Base-by-base conservation (phyloP, 2,888 invertebrate species). In the Pterostichus niger region DNA sequence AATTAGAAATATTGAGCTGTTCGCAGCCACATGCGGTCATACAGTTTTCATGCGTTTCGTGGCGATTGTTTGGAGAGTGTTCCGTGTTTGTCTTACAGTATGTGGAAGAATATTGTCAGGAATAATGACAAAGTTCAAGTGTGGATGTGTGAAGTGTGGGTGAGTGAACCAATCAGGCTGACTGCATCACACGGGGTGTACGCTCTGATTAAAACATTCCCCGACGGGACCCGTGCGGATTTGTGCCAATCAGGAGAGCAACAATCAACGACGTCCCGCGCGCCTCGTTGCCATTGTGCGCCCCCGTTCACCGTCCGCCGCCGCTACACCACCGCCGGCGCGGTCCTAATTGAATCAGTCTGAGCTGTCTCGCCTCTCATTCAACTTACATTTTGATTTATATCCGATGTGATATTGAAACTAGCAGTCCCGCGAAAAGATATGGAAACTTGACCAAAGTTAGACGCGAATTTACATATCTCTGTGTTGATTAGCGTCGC, bases 141-240 rank as follows among this genome's bases (percentile, higher is more conserved):
- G 13, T 24, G 3, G 24, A 24, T 24, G 24, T 7, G 44, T 31
- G 4, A 40, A 35, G 64, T 64, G 44, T 24, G 79, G 46, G 64
- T 44, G 79, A 56, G 79, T 46, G 64, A 79, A 61, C 61, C 79
- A 79, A 79, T 79, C 61, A 79, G 79, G 61, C n/a, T 31, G 52
- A 31, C 59, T n/a, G 64, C 64, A n/a, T 49, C 49, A n/a, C 49
- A 49, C 40, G 49, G 64, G 64, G 40, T 40, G 68, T 40, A 56
- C 68, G 86, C 71, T 86, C 87, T 88, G 87, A 88, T 87, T 88
- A 87, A 87, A 87, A 87, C 87, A 86, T 86, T 86, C 86, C 88
- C 87, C 87, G 85, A 84, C 86, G 88, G 87, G 87, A 86, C 86
- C 85, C 83, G 83, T 83, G 84, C 85, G 87, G 87, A 86, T 86